phyloP scores from a whole-genome alignment of 2,113 vertebrate genomes.

The Phycodurus eques region DNA sequence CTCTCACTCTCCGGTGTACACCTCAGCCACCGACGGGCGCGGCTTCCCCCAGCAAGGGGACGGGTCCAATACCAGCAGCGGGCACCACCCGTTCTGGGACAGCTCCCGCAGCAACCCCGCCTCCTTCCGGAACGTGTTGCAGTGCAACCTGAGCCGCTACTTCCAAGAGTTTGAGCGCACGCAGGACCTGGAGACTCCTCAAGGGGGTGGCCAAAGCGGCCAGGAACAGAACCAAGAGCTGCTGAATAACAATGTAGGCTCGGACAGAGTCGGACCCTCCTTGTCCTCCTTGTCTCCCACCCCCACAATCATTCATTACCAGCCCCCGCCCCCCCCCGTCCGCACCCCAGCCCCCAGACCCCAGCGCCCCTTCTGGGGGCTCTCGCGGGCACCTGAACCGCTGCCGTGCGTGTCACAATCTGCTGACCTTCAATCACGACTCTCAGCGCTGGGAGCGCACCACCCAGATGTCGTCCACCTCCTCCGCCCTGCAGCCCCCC shows the following conservation, averaged over 20 bases:
- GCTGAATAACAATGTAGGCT: slow-evolving; percentile 93
- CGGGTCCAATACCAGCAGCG: slow-evolving; percentile 73
- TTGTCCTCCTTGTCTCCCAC: slow-evolving; percentile 71
- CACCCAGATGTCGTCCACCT: slow-evolving; percentile 79
- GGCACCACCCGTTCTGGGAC: slow-evolving; percentile 79
- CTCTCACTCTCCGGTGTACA: slow-evolving; percentile 91
- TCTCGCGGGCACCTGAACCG: slow-evolving; percentile 90
- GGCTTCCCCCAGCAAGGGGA: slow-evolving; percentile 79
- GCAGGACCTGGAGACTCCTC: slow-evolving; percentile 88
- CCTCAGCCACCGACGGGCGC: slow-evolving; percentile 90
- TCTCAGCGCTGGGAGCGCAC: slow-evolving; percentile 97
- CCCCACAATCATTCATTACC: slow-evolving; percentile 77
- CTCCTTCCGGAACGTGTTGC: slow-evolving; percentile 90
- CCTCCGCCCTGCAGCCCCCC: slow-evolving; percentile 65
- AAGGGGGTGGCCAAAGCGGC: slow-evolving; percentile 75
- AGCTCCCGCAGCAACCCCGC: slow-evolving; percentile 68
- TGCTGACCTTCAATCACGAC: slow-evolving; percentile 97
- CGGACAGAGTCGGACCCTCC: slow-evolving; percentile 86
- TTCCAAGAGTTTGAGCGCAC: slow-evolving; percentile 96
- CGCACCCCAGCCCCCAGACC: slow-evolving; percentile 80
- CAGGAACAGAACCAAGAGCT: slow-evolving; percentile 88
- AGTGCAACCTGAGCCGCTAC: slow-evolving; percentile 96
- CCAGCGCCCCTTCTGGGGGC: slow-evolving; percentile 76
- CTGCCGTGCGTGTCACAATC: slow-evolving; percentile 97
- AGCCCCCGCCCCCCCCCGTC: slow-evolving; percentile 47